These are phyloP conservation scores for Pterocles burchelli DNA, from an alignment of 2,113 vertebrate species.

Conservation along the genomic window DNA sequence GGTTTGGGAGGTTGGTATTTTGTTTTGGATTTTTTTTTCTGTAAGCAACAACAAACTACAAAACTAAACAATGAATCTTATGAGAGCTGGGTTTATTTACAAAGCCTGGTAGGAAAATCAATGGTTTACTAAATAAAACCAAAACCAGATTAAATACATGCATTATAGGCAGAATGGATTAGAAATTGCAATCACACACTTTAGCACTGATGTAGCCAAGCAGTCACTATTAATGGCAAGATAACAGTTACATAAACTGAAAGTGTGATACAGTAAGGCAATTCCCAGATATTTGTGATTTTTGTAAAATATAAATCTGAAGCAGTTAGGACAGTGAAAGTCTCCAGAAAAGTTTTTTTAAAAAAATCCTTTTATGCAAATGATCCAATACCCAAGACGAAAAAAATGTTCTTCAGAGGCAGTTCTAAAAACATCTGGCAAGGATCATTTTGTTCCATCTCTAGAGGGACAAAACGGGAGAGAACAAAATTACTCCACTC, in stretches of 20 bases:
- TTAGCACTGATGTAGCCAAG: not conserved
- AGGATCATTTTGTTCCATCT: not conserved
- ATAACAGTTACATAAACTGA: not conserved
- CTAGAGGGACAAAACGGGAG: not conserved
- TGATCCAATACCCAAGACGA: not conserved
- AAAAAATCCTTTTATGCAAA: not conserved
- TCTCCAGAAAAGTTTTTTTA: accelerated
- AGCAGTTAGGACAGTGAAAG: not conserved
- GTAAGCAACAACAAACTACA: not conserved
- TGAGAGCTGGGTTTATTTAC: not conserved
- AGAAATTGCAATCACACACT: not conserved
- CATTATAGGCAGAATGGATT: not conserved
- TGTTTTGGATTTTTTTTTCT: not conserved
- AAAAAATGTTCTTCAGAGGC: not conserved
- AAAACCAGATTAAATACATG: accelerated
- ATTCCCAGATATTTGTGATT: not conserved
- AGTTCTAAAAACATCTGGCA: constrained; percentile 25
- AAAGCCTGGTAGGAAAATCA: not conserved
- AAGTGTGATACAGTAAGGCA: not conserved
- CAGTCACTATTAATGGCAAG: not conserved
- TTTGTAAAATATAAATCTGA: not conserved
- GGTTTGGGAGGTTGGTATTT: not conserved
- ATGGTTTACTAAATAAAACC: not conserved
- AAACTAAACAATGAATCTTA: not conserved
- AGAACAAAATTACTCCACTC: not conserved